A percentile compares a stretch with the other conserved stretches of the same genome.
Evolutionary conservation across 2,888 invertebrate genomes (phyloP).

Genomic region (Operophtera brumata): DNA sequence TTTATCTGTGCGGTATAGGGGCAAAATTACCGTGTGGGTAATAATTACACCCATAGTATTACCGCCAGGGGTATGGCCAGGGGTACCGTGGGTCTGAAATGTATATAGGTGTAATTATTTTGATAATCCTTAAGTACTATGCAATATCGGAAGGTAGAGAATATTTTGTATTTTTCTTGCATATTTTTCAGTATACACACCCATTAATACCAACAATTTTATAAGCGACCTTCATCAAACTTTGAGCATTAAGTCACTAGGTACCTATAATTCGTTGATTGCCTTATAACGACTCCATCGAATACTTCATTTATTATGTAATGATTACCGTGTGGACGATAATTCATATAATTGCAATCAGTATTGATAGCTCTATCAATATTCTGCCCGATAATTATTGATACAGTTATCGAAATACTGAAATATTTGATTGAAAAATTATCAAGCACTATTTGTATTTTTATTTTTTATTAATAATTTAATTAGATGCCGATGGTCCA

Average conservation of each 20-base stretch:
- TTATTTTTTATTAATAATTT: no score
- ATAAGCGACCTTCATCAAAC: not conserved
- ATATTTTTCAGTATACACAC: no score
- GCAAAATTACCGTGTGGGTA: no score
- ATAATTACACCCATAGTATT: no score
- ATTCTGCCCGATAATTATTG: slow-evolving; percentile 7
- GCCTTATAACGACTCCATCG: slow-evolving; percentile 28
- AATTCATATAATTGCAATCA: slow-evolving; percentile 13
- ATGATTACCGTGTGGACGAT: slow-evolving; percentile 17
- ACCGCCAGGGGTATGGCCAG: no score
- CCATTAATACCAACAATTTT: not conserved
- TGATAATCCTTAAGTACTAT: no score
- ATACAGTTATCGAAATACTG: not conserved
- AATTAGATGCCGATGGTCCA: no score
- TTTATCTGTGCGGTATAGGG: no score
- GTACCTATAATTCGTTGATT: slow-evolving; percentile 33
- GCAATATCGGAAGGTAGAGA: not conserved
- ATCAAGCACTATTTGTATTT: no score
- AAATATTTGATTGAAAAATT: not conserved
- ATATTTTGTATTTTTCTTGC: not conserved
- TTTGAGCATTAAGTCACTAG: slow-evolving; percentile 11
- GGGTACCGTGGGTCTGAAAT: no score
- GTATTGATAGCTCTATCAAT: slow-evolving; percentile 15
- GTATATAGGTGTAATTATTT: no score
- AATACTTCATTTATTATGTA: slow-evolving; percentile 25